Percentiles rank a stretch among this genome's conserved stretches.
phyloP scores from a whole-genome alignment of 2,113 vertebrate species.

The Neolamprologus longior region DNA sequence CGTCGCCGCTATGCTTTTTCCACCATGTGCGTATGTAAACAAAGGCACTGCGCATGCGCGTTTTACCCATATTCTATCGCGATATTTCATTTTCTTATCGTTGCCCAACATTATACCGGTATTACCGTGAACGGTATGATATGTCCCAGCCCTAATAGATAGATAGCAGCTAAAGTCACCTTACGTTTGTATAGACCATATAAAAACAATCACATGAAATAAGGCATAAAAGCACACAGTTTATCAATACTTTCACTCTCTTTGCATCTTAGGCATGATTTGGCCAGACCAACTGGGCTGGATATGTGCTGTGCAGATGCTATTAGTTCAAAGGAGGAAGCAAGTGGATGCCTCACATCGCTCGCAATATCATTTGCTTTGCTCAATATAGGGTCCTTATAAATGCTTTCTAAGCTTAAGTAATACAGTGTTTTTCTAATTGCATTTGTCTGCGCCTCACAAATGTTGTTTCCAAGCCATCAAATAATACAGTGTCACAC shows the following conservation, averaged over 20 bases:
- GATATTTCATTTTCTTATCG: too few relatives aligned
- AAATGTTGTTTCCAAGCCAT: neutral
- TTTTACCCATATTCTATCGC: too few relatives aligned
- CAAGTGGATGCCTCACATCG: neutral
- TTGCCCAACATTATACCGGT: too few relatives aligned
- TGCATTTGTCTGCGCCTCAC: fast-evolving
- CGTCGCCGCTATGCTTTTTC: fast-evolving
- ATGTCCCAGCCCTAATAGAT: neutral
- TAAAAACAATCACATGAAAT: neutral
- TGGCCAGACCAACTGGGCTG: neutral
- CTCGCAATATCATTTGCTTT: neutral
- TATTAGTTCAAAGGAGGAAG: neutral
- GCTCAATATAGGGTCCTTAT: fast-evolving
- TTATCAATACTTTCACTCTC: neutral
- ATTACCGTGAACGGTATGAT: fast-evolving
- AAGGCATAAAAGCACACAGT: neutral
- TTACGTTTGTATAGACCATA: neutral
- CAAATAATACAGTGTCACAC: neutral
- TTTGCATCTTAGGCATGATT: neutral
- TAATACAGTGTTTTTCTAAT: neutral
- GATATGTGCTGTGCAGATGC: neutral
- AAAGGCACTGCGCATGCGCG: too few relatives aligned
- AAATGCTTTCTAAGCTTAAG: neutral
- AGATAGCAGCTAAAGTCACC: neutral
- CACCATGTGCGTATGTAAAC: too few relatives aligned